Percentiles rank a stretch among this genome's conserved stretches.
phyloP scores from a whole-genome alignment of 2,888 invertebrate genomes.

The Drosophila siamana region DNA sequence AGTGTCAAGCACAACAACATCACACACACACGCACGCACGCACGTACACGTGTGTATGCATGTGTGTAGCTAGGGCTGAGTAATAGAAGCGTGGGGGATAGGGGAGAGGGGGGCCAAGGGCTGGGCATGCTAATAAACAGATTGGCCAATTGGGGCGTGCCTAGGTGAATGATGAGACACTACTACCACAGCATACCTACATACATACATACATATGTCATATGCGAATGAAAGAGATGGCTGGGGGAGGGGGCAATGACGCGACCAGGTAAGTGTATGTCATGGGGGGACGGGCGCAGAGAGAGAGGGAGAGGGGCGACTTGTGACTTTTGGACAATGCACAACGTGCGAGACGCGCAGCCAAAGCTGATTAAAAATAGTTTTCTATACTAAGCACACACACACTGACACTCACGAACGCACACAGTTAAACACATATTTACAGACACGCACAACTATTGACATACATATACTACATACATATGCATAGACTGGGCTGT shows the following conservation, averaged over 20 bases:
- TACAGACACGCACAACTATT: slow-evolving; percentile 13
- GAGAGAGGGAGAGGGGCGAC: slow-evolving; percentile 23
- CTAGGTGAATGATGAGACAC: slow-evolving; percentile 11
- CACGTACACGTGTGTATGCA: background rate
- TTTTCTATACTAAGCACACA: slow-evolving; percentile 32
- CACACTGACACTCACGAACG: slow-evolving; percentile 6
- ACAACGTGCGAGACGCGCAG: slow-evolving; percentile 48
- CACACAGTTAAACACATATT: slow-evolving; percentile 6
- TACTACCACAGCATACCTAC: background rate
- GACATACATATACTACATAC: slow-evolving; percentile 12
- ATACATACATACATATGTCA: slow-evolving; percentile 6
- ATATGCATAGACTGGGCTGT: slow-evolving; percentile 15
- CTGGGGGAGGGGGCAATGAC: background rate
- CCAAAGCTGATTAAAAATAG: slow-evolving; percentile 57
- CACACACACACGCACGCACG: background rate
- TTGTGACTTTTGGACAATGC: slow-evolving; percentile 57
- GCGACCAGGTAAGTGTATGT: slow-evolving; percentile 38
- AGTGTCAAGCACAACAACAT: slow-evolving; percentile 35
- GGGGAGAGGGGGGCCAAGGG: background rate
- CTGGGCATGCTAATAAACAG: slow-evolving; percentile 21
- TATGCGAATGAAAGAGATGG: background rate
- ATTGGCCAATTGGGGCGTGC: slow-evolving; percentile 21
- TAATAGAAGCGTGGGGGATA: background rate
- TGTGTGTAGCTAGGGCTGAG: slow-evolving; percentile 8
- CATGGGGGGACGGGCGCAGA: slow-evolving; percentile 11